Evolutionary conservation across 1,140 invertebrate genomes (phyloP), one percentile per base, ranked within the genome.

Genomic region (Aphidius gifuensis): DNA sequence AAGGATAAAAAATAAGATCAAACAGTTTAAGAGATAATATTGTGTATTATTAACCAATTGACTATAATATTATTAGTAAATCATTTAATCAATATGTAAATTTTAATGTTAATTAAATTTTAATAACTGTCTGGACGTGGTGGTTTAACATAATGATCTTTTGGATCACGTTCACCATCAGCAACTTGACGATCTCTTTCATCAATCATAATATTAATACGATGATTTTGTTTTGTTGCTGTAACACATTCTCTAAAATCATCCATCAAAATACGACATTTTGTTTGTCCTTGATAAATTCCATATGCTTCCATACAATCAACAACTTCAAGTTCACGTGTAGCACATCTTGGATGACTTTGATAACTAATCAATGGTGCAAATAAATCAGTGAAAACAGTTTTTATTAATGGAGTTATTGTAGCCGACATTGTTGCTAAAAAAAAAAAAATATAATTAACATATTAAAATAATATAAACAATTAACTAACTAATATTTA

Each of bases 281-380:
- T 84, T 9, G 71, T 65, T 51, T 79, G 66, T 0, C 83, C 86
- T 44, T 79, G 77, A 9, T 85, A 82, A 9, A 85, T 64, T 5
- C 90, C 90, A 68, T 92, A 92, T 2, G 88, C 89, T 72, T 91
- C 89, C 7, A 90, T 66, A 71, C 90, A 92, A 60, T 91, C 86
- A 72, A 89, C 85, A 58, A 85, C 82, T 16, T 83, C 79, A 72
- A 88, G 77, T 75, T 92, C 90, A 63, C 89, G 81, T 59, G 85
- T 80, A 43, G 82, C 83, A 73, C 90, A 92, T 21, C 69, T 70
- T 8, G 83, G 81, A 64, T 83, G 75, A 66, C 82, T 72, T 71
- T 91, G 89, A 69, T 87, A 85, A 63, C 83, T 87, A 11, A 85
- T 63, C 11, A 89, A 58, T 40, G 80, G 79, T 64, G 83, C 85